These are phyloP conservation scores for Listrodromus nycthemerus DNA, from an alignment of 2,888 invertebrate genomes.

Conservation along the genomic window DNA sequence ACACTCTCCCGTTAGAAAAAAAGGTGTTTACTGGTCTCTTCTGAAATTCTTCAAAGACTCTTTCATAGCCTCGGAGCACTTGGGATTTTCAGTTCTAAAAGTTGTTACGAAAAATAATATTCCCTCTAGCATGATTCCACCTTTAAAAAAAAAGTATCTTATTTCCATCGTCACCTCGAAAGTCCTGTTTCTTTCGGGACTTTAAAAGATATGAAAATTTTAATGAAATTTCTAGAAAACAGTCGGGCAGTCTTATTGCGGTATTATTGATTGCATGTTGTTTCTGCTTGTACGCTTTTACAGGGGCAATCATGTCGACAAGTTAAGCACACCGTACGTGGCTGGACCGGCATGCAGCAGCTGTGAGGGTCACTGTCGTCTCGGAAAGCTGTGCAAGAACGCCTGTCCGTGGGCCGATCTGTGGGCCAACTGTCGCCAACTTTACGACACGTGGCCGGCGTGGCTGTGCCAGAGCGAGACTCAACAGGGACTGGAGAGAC, in stretches of 20 bases:
- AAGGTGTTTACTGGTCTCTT: too few species aligned
- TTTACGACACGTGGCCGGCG: constrained; percentile 86
- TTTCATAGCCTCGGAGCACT: too few species aligned
- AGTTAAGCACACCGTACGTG: constrained; percentile 89
- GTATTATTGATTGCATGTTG: constrained; percentile 22
- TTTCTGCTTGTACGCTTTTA: constrained; percentile 46
- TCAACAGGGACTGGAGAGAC: constrained; percentile 86
- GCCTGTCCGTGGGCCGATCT: constrained; percentile 89
- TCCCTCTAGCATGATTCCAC: too few species aligned
- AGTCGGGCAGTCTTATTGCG: background rate
- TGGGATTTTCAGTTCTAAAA: too few species aligned
- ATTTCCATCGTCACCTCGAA: background rate
- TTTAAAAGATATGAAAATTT: background rate
- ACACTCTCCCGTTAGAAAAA: too few species aligned
- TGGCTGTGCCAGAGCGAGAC: constrained; percentile 88
- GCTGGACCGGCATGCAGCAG: constrained; percentile 88
- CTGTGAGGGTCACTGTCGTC: constrained; percentile 88
- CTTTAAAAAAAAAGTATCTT: background rate
- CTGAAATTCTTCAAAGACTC: too few species aligned
- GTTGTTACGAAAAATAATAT: too few species aligned
- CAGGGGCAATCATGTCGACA: constrained; percentile 89
- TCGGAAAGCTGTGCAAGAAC: constrained; percentile 90
- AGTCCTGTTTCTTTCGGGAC: too few species aligned
- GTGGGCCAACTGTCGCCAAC: constrained; percentile 90
- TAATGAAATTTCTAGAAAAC: background rate